Base-by-base conservation (phyloP, 1,140 invertebrate genomes). In the Listronotus bonariensis region DNA sequence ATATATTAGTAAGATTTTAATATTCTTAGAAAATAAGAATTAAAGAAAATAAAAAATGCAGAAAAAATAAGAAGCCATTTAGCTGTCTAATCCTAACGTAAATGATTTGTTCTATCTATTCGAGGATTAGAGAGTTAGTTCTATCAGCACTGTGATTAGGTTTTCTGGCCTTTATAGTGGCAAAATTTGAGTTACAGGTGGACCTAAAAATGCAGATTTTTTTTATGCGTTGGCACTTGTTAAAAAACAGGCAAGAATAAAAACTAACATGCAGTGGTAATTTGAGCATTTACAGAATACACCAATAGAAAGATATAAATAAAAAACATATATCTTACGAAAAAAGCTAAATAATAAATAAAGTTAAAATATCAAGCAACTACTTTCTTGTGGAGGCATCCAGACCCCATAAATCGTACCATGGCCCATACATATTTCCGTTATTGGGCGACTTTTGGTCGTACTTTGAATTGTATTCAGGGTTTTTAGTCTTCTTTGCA, bases 391-490 rank as follows among this genome's bases (percentile, higher is more conserved):
- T 81, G 6, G 83, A 85, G 14, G 80, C 75, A 68, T 86, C 84
- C n/a, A 82, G 76, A 0, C 88, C 90, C 91, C 91, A 93, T 40
- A 92, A 84, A 78, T 92, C 90, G 72, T 92, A 93, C 92, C 92
- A 95, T 0, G 91, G 91, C 0, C 91, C 91, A 75, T 91, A 93
- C 62, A 89, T 89, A 68, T 89, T 89, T 34, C 80, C 70, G 73
- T 77, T 71, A 73, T 84, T 80, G 31, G 83, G 81, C 36, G 86
- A 84, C 56, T 77, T 78, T 68, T 85, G 83, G 51, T 85, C 82
- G 52, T 85, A 80, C 61, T 83, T 83, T 18, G 78, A 77, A 6
- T 71, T 76, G 38, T 81, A 77, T 41, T 82, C 80, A 0, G 80
- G 78, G 60, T 76, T 79, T 62, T 79, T 55, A 82, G 67, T 31